Evolutionary conservation across 2,888 invertebrate genomes (phyloP).

Genomic region (Papilio protenor): DNA sequence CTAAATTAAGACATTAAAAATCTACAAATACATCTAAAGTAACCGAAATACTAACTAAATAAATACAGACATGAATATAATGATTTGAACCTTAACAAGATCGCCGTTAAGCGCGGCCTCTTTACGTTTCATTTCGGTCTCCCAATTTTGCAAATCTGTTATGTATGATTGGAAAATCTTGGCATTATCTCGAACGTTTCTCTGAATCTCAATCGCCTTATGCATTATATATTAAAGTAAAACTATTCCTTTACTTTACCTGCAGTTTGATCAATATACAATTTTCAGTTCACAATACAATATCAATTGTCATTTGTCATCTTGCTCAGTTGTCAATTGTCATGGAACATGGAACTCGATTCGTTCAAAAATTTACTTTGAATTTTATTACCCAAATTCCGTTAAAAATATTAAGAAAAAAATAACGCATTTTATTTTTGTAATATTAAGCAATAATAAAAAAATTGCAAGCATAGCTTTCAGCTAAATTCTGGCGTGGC

Average conservation of each 20-base stretch:
- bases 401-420: not conserved
- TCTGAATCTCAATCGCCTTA: constrained; percentile 87
- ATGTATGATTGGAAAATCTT: constrained; percentile 88
- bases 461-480: too few relatives aligned
- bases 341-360: constrained; percentile 55
- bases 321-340: constrained; percentile 54
- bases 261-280: constrained; percentile 51
- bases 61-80: constrained; percentile 53
- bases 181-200: constrained; percentile 88
- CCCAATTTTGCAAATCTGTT: constrained; percentile 89
- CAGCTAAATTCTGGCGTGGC: too few relatives aligned
- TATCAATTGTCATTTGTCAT: constrained; percentile 46
- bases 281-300: constrained; percentile 46
- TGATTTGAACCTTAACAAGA: constrained; percentile 77
- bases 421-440: not conserved
- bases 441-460: too few relatives aligned
- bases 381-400: constrained; percentile 6
- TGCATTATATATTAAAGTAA: constrained; percentile 74
- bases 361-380: constrained; percentile 46
- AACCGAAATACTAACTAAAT: constrained; percentile 34
- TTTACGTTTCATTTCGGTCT: constrained; percentile 89
- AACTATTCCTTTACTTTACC: constrained; percentile 47
- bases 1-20: constrained; percentile 36
- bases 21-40: constrained; percentile 23
- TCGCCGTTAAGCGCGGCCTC: constrained; percentile 84